Percentiles rank a stretch among this genome's conserved stretches.
Conservation (phyloP, 2,113 vertebrate species). For the Cygnus buccinator region DNA sequence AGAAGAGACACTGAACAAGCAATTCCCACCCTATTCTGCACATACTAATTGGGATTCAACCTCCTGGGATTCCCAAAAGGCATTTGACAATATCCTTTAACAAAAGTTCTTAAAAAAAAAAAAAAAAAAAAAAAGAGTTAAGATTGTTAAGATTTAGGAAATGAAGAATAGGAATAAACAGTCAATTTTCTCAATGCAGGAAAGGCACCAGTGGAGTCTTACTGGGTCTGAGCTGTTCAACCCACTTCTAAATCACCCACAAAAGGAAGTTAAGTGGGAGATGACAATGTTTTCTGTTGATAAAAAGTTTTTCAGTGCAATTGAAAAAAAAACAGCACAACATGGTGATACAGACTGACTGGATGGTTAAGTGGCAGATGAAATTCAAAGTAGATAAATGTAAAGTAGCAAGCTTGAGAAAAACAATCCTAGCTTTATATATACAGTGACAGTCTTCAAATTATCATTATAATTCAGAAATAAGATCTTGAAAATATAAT, state of each 20-base stretch:
- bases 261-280: not conserved
- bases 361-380: constrained; percentile 30
- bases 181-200: not conserved
- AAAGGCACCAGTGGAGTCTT: not conserved
- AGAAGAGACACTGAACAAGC: not conserved
- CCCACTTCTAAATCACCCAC: not conserved
- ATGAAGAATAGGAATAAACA: not conserved
- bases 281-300: constrained; percentile 9
- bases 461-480: constrained; percentile 11
- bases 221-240: not conserved
- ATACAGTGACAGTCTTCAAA: not conserved
- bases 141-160: not conserved
- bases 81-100: not conserved
- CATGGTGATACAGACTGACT: not conserved
- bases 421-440: constrained; percentile 24
- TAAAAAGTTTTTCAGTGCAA: not conserved
- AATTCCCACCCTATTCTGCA: not conserved
- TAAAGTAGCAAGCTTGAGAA: not conserved
- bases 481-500: not conserved
- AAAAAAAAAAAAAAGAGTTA: not conserved
- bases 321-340: not conserved
- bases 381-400: constrained; percentile 25
- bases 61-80: not conserved
- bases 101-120: not conserved
- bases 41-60: not conserved